phyloP scores from a whole-genome alignment of 2,113 vertebrate species.

The Ramphastos sulfuratus region DNA sequence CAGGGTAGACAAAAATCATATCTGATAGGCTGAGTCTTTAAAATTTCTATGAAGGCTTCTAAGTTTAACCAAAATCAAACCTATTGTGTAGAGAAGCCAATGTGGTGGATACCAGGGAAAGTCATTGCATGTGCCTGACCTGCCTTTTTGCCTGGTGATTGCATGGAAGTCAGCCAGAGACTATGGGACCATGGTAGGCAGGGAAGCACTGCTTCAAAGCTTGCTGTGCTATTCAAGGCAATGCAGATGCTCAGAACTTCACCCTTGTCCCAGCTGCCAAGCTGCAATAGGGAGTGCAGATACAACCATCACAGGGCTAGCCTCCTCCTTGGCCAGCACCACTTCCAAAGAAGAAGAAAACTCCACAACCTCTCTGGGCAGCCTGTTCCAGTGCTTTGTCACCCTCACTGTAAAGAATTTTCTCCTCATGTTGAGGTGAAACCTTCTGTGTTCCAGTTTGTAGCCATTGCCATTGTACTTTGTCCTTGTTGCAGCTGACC shows the following conservation, averaged over 20 bases:
- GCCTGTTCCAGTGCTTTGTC: too few relatives aligned
- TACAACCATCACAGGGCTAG: not conserved
- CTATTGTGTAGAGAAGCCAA: not conserved
- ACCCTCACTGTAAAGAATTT: too few relatives aligned
- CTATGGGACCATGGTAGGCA: too few relatives aligned
- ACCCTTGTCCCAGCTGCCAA: fast-evolving
- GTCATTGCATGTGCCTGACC: fast-evolving
- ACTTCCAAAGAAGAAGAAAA: not conserved
- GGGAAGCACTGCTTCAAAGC: fast-evolving
- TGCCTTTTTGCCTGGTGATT: not conserved
- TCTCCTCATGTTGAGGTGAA: too few relatives aligned
- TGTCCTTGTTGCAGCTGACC: too few relatives aligned
- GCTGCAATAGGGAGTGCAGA: fast-evolving
- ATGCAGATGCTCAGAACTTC: not conserved
- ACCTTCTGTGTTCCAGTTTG: too few relatives aligned
- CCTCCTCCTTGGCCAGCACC: not conserved
- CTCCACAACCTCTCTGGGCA: too few relatives aligned
- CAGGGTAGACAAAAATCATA: not conserved
- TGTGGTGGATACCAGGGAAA: not conserved
- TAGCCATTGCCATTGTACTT: too few relatives aligned
- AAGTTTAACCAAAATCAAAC: not conserved
- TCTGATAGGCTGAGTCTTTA: not conserved
- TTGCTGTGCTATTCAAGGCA: fast-evolving
- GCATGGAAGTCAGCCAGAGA: fast-evolving
- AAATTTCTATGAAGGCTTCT: not conserved